A percentile compares a stretch with the other conserved stretches of the same genome.
phyloP scores from a whole-genome alignment of 2,797 vertebrate species.

The Lacerta bilineata region DNA sequence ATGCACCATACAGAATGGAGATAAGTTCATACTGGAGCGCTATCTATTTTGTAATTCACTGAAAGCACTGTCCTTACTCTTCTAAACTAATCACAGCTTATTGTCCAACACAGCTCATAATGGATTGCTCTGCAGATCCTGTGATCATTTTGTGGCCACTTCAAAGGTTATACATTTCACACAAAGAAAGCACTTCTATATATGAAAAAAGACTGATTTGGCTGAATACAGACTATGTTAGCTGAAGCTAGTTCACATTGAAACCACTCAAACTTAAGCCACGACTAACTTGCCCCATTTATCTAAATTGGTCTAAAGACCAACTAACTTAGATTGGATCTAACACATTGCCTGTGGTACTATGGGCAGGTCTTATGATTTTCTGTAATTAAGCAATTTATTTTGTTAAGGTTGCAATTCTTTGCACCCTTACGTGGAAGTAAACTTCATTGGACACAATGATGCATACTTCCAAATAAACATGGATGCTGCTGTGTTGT shows the following conservation, averaged over 20 bases:
- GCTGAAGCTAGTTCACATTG: background rate
- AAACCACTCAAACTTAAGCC: background rate
- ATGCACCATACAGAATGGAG: conserved; percentile 6
- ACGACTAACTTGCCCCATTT: too few relatives aligned
- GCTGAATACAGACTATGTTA: background rate
- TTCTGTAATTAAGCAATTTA: background rate
- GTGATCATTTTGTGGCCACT: background rate
- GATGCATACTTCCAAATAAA: background rate
- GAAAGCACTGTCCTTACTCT: background rate
- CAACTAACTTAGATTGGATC: too few relatives aligned
- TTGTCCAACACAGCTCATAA: background rate
- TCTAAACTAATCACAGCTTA: background rate
- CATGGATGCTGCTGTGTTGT: background rate
- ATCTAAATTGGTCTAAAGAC: too few relatives aligned
- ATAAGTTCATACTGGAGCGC: background rate
- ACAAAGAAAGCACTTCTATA: background rate
- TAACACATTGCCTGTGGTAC: background rate
- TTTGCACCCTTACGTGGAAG: background rate
- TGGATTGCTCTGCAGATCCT: background rate
- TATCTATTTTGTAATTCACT: background rate
- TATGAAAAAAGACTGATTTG: background rate
- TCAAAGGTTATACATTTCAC: background rate
- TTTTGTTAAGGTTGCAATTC: conserved; percentile 8
- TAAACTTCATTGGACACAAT: background rate
- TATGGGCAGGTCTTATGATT: background rate